Evolutionary conservation across 2,113 vertebrate species (phyloP).

Genomic region (Plotosus lineatus): DNA sequence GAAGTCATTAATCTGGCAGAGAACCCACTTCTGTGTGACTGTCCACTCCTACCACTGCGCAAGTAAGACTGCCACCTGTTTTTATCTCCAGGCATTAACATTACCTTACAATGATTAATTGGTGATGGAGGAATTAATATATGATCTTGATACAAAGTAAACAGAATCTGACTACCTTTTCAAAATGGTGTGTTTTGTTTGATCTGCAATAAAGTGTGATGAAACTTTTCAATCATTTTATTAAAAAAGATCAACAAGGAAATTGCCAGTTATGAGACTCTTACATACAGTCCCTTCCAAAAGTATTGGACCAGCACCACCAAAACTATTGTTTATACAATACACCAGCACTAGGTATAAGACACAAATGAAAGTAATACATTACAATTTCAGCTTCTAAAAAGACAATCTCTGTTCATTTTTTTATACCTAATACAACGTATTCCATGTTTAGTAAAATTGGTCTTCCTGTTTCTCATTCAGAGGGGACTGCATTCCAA

Average conservation of each 20-base stretch:
- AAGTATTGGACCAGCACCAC: background rate
- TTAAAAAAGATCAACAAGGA: background rate
- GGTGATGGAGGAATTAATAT: background rate
- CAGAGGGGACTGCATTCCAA: background rate
- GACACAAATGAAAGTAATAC: background rate
- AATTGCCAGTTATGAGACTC: background rate
- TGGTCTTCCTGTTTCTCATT: background rate
- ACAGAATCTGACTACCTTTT: background rate
- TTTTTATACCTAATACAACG: background rate
- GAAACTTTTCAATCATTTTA: background rate
- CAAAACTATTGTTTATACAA: background rate
- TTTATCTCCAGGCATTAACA: background rate
- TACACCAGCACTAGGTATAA: background rate
- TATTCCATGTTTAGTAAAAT: background rate
- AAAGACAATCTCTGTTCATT: too few species aligned
- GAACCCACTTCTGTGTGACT: slow-evolving; percentile 87
- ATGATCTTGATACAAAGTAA: background rate
- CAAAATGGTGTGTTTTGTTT: background rate
- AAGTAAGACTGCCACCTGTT: slow-evolving; percentile 70
- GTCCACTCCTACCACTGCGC: slow-evolving; percentile 82
- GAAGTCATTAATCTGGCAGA: slow-evolving; percentile 87
- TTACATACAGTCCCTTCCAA: background rate
- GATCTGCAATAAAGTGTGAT: background rate
- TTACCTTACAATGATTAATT: background rate
- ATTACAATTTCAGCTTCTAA: background rate